A percentile compares a stretch with the other conserved stretches of the same genome.
These are phyloP conservation scores for Conomelus anceps DNA, from an alignment of 2,888 invertebrate species.

Conservation along the genomic window DNA sequence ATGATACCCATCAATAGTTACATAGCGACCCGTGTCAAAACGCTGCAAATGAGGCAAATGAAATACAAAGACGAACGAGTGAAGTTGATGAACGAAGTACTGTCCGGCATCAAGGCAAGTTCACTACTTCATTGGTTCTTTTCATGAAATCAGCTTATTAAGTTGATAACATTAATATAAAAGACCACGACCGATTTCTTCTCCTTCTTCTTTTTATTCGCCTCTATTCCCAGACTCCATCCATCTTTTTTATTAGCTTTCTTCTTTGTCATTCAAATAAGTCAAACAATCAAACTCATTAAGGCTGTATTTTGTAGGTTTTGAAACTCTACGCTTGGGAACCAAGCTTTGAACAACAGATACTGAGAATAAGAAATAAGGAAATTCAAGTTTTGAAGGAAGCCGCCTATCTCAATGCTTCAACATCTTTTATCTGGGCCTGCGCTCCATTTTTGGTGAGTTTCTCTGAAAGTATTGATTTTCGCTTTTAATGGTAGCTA, in stretches of 20 bases:
- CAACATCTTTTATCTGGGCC: slow-evolving; percentile 54
- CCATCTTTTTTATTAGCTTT: no score
- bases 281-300: no score
- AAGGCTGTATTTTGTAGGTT: slow-evolving; percentile 44
- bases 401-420: slow-evolving; percentile 50
- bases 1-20: slow-evolving; percentile 49
- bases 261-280: no score
- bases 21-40: slow-evolving; percentile 45
- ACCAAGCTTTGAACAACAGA: slow-evolving; percentile 50
- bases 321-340: slow-evolving; percentile 59
- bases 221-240: no score
- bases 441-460: slow-evolving; percentile 55
- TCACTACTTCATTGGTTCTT: no score
- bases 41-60: slow-evolving; percentile 47
- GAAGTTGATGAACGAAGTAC: slow-evolving; percentile 40
- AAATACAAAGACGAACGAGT: slow-evolving; percentile 50
- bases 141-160: no score
- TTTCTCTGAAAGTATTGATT: neutral
- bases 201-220: no score
- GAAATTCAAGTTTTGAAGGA: slow-evolving; percentile 52
- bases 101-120: slow-evolving; percentile 34
- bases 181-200: no score
- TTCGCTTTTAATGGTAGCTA: neutral
- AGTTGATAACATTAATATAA: no score
- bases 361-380: slow-evolving; percentile 48